Base-by-base conservation (phyloP, 2,113 vertebrate genomes). In the Pithys albifrons region DNA sequence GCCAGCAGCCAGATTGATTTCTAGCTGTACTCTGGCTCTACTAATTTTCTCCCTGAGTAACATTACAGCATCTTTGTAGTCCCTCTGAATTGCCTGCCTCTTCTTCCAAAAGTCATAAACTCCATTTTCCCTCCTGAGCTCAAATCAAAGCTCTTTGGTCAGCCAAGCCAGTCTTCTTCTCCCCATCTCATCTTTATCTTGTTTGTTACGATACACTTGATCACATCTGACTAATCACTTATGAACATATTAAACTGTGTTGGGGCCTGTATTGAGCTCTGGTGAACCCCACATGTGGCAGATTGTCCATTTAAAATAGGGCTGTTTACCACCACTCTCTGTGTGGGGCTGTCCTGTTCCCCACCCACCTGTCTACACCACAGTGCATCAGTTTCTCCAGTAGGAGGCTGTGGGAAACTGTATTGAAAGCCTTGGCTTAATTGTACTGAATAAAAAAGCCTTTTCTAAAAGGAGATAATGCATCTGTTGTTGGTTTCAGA, bases 391-490 rank as follows among this genome's bases (percentile, higher is more conserved):
- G 7, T 70, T 76, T 70, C 71, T 70, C 55, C 64, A 57, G 55
- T 19, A 55, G 48, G 79, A 83, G 31, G 48, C 71, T 76, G 35
- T 76, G 72, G 69, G 14, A 27, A 83, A 35, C 48, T 35, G 25
- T 15, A 22, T 43, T 70, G 72, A 64, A 62, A 55, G 9, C 20
- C 29, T 76, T 76, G 71, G 24, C 11, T 95, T 94, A 96, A 91
- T 48, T 85, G 62, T 45, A 15, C 28, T 85, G 57, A 58, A 78
- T 80, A 55, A 93, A 95, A 94, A 96, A 94, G 86, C 5, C 24
- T 94, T 97, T 97, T 91, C 37, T 82, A 57, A 93, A 91, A 93
- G n/a, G 62, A 96, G 78, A 89, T 96, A 98, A 97, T 90, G 84
- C 39, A 45, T 77, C 91, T 96, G 85, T 88, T 95, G 69, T 73